Base-by-base conservation (phyloP, 2,113 vertebrate species). In the Lynx canadensis region DNA sequence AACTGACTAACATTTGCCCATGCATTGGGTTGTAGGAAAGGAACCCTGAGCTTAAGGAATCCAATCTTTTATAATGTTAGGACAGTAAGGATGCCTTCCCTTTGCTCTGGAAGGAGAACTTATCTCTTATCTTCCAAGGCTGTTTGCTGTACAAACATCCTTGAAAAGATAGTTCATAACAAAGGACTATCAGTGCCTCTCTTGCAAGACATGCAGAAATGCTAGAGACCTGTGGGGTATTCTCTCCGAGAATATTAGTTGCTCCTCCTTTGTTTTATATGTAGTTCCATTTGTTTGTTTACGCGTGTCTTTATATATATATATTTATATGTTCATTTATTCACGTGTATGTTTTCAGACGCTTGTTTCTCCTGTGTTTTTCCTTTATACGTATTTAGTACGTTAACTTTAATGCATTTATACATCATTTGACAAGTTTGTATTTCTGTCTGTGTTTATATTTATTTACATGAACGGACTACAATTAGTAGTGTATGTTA, bases 141-240 rank as follows among this genome's bases (percentile, higher is more conserved):
- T 80, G 50, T 71, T 94, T 88, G 63, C 38, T 92, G 48, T 91
- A 89, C 41, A 93, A 71, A 90, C 52, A 89, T 86, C 14, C 33
- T 96, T 89, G 85, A 93, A 85, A 94, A 95, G 27, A 79, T 91
- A 36, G 45, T 82, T 97, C 60, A 27, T 83, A 79, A 73, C 55
- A 94, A 79, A 91, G 81, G 25, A 71, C 52, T 84, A 3, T 87
- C 23, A 68, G 3, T 90, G 18, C 55, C 10, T 74, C n/a, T 96
- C 65, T 96, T 80, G 48, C 3, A 71, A 38, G 45, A 84, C 25
- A 23, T 83, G 65, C 19, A 92, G 50, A 96, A 96, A 31, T 87
- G 65, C 45, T 79, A 69, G 38, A 93, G 50, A 94, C 76, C 27
- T 16, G 5, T 48, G 9, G 33, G 48, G 12, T 71, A 33, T 71